A percentile compares a stretch with the other conserved stretches of the same genome.
These are phyloP conservation scores for Nannobrachium achirus DNA, from an alignment of 2,113 vertebrate genomes.

Conservation along the genomic window DNA sequence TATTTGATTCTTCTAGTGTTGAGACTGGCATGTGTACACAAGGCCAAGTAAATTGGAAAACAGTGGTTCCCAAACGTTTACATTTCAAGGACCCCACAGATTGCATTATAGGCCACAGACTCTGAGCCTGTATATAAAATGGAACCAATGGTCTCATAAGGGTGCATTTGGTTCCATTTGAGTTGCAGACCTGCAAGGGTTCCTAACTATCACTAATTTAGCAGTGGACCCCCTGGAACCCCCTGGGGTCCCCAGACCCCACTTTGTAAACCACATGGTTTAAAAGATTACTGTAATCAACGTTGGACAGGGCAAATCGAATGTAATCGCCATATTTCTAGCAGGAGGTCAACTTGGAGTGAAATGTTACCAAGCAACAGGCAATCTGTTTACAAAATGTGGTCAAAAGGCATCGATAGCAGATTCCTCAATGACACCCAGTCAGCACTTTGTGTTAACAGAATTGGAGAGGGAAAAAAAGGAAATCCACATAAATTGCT, in stretches of 20 bases:
- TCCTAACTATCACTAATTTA: too few species aligned
- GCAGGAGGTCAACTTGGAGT: slow-evolving; percentile 84
- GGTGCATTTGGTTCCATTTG: too few species aligned
- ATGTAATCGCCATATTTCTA: slow-evolving; percentile 87
- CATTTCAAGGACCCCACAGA: slow-evolving; percentile 57
- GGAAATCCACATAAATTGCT: slow-evolving; percentile 71
- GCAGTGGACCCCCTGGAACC: too few species aligned
- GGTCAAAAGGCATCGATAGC: slow-evolving; percentile 82
- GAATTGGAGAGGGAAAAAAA: slow-evolving; percentile 57
- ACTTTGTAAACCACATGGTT: slow-evolving; percentile 69
- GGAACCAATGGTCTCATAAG: too few species aligned
- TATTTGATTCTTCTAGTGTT: background rate
- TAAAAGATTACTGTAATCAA: slow-evolving; percentile 91
- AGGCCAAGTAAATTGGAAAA: slow-evolving; percentile 25
- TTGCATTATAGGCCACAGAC: too few species aligned
- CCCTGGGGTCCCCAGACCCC: slow-evolving; percentile 18
- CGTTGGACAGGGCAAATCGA: slow-evolving; percentile 83
- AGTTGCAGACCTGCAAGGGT: too few species aligned
- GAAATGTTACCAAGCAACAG: slow-evolving; percentile 90
- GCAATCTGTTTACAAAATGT: slow-evolving; percentile 84
- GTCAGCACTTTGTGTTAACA: slow-evolving; percentile 85
- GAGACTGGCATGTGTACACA: slow-evolving; percentile 1
- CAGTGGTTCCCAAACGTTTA: too few species aligned
- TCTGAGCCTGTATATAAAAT: too few species aligned
- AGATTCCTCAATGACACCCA: slow-evolving; percentile 77